Conservation (phyloP, 2,797 vertebrate species). For the Artibeus lituratus region DNA sequence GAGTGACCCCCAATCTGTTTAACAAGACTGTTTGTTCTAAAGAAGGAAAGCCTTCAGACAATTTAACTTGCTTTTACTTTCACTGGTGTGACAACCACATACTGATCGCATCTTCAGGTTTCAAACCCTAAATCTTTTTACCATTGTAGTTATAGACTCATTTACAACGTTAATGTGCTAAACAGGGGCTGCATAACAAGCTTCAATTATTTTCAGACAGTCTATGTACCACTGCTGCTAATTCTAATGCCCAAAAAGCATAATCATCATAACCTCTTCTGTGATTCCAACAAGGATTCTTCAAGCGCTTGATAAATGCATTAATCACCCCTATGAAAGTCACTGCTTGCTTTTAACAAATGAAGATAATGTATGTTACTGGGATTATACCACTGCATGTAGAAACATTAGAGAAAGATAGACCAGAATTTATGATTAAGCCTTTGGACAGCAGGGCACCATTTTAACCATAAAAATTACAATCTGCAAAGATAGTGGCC, state of each 20-base stretch:
- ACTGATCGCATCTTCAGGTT: not conserved
- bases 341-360: slow-evolving; percentile 78
- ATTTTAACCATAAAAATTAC: slow-evolving; percentile 86
- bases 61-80: slow-evolving; percentile 38
- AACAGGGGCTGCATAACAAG: slow-evolving; percentile 62
- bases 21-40: not conserved
- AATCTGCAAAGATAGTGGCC: slow-evolving; percentile 80
- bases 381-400: slow-evolving; percentile 78
- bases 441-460: slow-evolving; percentile 79
- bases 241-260: slow-evolving; percentile 42
- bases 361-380: slow-evolving; percentile 81
- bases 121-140: slow-evolving; percentile 38
- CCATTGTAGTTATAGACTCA: not conserved
- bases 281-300: slow-evolving; percentile 69
- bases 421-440: slow-evolving; percentile 81
- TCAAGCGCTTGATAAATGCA: slow-evolving; percentile 77
- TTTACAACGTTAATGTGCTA: slow-evolving; percentile 53
- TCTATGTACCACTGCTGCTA: slow-evolving; percentile 48
- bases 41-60: not conserved
- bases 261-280: slow-evolving; percentile 62
- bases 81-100: not conserved
- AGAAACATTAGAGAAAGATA: slow-evolving; percentile 81
- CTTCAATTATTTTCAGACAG: slow-evolving; percentile 62
- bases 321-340: slow-evolving; percentile 77
- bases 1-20: slow-evolving; percentile 47